Conservation (phyloP, 2,888 invertebrate species). For the Pyrochroa serraticornis region DNA sequence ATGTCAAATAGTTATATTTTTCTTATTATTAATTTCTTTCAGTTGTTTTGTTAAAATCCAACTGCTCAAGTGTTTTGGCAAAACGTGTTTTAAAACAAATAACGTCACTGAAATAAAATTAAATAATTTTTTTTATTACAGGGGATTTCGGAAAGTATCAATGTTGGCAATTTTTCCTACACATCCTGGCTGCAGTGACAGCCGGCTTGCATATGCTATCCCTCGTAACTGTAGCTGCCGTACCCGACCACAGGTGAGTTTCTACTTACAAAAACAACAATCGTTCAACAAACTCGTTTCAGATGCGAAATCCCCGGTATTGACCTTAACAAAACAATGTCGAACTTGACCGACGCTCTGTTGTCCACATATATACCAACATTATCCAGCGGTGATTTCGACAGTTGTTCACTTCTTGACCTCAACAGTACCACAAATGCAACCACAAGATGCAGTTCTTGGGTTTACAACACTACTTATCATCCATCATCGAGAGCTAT, state of each 20-base stretch:
- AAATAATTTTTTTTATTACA: conserved; percentile 34
- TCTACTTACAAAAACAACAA: too few species aligned
- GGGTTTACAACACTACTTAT: conserved; percentile 77
- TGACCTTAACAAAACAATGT: conserved; percentile 61
- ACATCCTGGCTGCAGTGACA: conserved; percentile 76
- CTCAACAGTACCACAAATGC: conserved; percentile 49
- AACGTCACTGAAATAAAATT: too few species aligned
- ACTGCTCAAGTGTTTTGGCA: too few species aligned
- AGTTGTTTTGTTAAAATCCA: too few species aligned
- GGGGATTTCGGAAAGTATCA: conserved; percentile 87
- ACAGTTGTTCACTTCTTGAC: conserved; percentile 66
- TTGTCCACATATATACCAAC: conserved; percentile 64
- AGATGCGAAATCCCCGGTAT: conserved; percentile 66
- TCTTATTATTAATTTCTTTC: too few species aligned
- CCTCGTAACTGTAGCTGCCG: conserved; percentile 79
- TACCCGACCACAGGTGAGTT: conserved; percentile 69
- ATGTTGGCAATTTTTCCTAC: conserved; percentile 76
- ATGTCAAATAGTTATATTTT: too few species aligned
- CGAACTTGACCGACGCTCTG: conserved; percentile 59
- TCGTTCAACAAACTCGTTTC: conserved; percentile 32
- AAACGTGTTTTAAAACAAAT: too few species aligned
- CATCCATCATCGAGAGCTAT: conserved; percentile 75
- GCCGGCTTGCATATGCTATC: conserved; percentile 86
- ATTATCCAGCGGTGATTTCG: conserved; percentile 62
- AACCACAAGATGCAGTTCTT: conserved; percentile 61